phyloP scores from a whole-genome alignment of 1,140 invertebrate species.

The Wasmannia auropunctata region DNA sequence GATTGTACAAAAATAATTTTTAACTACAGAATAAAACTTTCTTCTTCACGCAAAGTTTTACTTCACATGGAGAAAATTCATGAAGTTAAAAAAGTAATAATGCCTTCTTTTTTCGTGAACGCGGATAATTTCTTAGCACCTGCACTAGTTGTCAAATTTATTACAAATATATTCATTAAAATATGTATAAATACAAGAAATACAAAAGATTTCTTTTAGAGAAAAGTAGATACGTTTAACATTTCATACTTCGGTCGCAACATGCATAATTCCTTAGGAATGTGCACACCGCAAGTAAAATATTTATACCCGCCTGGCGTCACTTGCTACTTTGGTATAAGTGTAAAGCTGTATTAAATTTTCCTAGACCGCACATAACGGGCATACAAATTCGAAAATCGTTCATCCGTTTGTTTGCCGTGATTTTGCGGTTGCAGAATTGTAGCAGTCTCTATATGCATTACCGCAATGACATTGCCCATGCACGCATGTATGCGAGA shows the following conservation, averaged over 20 bases:
- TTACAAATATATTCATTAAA: background rate
- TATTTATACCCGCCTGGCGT: background rate
- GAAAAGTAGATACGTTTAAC: background rate
- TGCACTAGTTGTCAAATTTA: background rate
- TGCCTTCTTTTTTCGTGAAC: background rate
- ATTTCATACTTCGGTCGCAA: background rate
- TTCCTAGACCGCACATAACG: background rate
- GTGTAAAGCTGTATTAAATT: slow-evolving; percentile 11
- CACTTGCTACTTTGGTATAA: background rate
- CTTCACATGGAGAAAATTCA: background rate
- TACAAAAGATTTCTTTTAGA: background rate
- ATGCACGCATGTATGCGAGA: background rate
- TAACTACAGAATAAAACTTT: background rate
- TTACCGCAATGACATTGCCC: background rate
- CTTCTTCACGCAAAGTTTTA: background rate
- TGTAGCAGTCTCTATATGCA: background rate
- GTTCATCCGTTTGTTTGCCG: background rate
- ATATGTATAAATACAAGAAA: background rate
- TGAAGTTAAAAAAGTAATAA: background rate
- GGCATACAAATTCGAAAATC: background rate
- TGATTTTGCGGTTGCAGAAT: slow-evolving; percentile 17
- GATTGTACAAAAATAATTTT: background rate
- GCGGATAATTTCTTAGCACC: background rate
- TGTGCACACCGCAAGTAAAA: background rate
- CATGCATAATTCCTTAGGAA: background rate